Evolutionary conservation across 2,113 vertebrate genomes (phyloP), one percentile per base, ranked within the genome.

Genomic region (Typhlomys cinereus): DNA sequence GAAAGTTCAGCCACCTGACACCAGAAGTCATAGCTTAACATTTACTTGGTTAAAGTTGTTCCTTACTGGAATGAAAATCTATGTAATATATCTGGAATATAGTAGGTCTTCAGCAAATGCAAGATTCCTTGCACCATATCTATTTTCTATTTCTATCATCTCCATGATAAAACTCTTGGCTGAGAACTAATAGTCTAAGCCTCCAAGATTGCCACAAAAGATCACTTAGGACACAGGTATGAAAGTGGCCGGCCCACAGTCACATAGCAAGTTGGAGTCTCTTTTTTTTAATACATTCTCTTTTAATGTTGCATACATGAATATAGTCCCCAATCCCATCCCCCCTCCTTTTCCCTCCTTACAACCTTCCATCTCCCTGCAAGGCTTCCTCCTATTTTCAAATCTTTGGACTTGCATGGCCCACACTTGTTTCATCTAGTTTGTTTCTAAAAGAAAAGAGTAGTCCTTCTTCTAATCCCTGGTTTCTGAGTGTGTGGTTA

Each of bases 11-110:
- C 9, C 27, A 61, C 67, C 44, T 46, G 17, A 20, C 79, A 74
- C 44, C 76, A 27, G 48, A 88, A 82, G 36, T 23, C 46, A 5
- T 57, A 8, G 1, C 13, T 79, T 89, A 41, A 27, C 7, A 67
- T 61, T 66, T 17, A 75, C 14, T 85, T 88, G 46, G 50, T 57
- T 81, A 41, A 76, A 84, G 52, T 52, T 54, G 18, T 44, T 69
- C 14, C 59, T 34, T 79, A 2, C 12, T 62, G n/a, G 48, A n/a
- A n/a, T n/a, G 54, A 69, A 57, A 39, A 64, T 23, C 10, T 17
- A 21, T 1, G 13, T 54, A 21, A 27, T 7, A 4, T 1, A 36
- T 7, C 8, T 11, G 39, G 39, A 20, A 29, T 20, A 1, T 0
- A 67, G 25, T 31, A 76, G 34, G 36, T 41, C 17, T 69, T 88